Percentiles rank a stretch among this genome's conserved stretches.
Conservation (phyloP, 2,113 vertebrate species). For the Anhinga anhinga region DNA sequence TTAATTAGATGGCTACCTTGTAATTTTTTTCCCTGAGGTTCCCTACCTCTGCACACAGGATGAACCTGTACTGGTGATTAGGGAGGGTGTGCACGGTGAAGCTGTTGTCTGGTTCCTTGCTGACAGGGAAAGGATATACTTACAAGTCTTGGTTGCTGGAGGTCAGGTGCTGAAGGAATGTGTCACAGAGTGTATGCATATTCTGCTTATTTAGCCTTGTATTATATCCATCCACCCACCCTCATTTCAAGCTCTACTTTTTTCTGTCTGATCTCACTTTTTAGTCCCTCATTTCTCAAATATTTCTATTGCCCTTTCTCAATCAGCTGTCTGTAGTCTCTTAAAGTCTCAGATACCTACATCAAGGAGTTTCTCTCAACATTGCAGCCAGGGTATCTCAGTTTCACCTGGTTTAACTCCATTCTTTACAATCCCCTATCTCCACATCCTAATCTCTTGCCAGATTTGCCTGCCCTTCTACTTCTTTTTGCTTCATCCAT, state of each 20-base stretch:
- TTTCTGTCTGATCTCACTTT: background rate
- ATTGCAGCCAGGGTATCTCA: background rate
- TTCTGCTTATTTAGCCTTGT: background rate
- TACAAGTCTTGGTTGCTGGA: background rate
- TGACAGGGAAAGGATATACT: background rate
- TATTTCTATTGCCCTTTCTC: background rate
- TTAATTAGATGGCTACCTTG: background rate
- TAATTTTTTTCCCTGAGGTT: background rate
- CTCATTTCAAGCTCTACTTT: background rate
- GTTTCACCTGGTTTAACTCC: background rate
- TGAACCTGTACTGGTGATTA: background rate
- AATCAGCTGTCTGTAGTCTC: background rate
- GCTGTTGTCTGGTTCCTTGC: background rate
- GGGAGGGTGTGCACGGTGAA: background rate
- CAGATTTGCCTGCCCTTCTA: background rate
- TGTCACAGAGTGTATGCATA: background rate
- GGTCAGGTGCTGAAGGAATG: background rate
- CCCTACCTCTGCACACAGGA: background rate
- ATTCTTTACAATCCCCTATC: background rate
- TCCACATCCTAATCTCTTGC: background rate
- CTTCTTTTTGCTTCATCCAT: background rate
- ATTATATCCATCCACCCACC: background rate
- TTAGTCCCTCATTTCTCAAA: background rate
- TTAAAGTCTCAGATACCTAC: background rate
- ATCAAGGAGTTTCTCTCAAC: background rate